phyloP scores from a whole-genome alignment of 2,888 invertebrate species.

The Acronicta psi region DNA sequence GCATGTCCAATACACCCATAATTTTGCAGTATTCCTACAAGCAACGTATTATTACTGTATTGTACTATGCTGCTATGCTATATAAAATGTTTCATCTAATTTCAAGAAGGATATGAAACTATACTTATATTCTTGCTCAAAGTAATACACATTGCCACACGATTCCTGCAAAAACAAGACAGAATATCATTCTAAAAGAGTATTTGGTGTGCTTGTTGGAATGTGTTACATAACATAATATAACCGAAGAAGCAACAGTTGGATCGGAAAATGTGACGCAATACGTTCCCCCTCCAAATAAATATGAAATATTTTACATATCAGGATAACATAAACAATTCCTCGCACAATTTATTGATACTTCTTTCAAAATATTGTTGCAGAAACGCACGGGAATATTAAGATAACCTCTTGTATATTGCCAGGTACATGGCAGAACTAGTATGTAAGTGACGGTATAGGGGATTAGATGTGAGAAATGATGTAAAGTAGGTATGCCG shows the following conservation, averaged over 20 bases:
- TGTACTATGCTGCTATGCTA: too few species aligned
- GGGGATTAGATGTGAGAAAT: conserved; percentile 17
- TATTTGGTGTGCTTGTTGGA: conserved; percentile 14
- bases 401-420: background rate
- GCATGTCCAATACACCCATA: too few species aligned
- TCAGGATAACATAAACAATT: conserved; percentile 4
- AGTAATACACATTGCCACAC: background rate
- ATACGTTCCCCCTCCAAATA: conserved; percentile 6
- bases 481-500: conserved; percentile 12
- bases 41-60: too few species aligned
- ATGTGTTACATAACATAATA: conserved; percentile 16
- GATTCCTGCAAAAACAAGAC: conserved; percentile 11
- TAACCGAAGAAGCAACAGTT: conserved; percentile 32
- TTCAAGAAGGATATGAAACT: too few species aligned
- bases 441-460: too few species aligned
- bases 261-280: conserved; percentile 28
- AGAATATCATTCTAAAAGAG: conserved; percentile 17
- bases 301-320: conserved; percentile 4
- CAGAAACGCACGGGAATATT: background rate
- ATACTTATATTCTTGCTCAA: background rate
- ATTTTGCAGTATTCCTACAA: too few species aligned
- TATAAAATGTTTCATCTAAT: too few species aligned
- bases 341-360: conserved; percentile 8
- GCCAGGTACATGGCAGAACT: background rate
- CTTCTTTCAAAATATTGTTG: background rate